Evolutionary conservation across 2,797 vertebrate species (phyloP), one percentile per base, ranked within the genome.

Genomic region (Danio choprae): DNA sequence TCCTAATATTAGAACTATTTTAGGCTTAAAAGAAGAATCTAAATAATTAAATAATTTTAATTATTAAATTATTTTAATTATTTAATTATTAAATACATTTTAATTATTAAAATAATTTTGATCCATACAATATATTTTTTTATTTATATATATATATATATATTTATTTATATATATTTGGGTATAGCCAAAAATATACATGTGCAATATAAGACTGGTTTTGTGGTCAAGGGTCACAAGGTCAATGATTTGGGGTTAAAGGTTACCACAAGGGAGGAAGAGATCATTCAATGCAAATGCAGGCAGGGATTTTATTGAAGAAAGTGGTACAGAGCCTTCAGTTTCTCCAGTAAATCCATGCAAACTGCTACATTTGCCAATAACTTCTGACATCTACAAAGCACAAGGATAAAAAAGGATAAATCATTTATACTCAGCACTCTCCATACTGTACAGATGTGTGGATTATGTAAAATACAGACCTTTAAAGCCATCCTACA

Each of bases 401-500:
- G 56, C 22, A 72, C 60, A 56, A 62, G 38, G 11, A 79, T 7
- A 78, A 70, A 59, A 6, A 40, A 36, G 18, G 29, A 74, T 12
- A 5, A 8, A 76, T 50, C 1, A 64, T 55, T 22, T 16, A 36
- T 20, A 71, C 11, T n/a, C 1, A 2, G 65, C 43, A 43, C 18
- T 71, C 13, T 40, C 8, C 16, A 43, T 29, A 1, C 29, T 29
- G 29, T 9, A 12, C 2, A 62, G 38, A 53, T 71, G 60, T 20
- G 12, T 63, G 44, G 65, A 55, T 62, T 20, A 53, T 68, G 13
- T 53, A 29, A 8, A 56, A 58, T 77, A 58, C 92, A 80, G 81
- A 96, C 95, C 94, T 95, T 92, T 64, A 89, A 80, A 77, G 95
- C 95, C 59, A 93, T 94, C 89, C 92, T 91, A 76, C 96, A 46